Base-by-base conservation (phyloP, 2,888 invertebrate genomes). In the Drosophila putrida region DNA sequence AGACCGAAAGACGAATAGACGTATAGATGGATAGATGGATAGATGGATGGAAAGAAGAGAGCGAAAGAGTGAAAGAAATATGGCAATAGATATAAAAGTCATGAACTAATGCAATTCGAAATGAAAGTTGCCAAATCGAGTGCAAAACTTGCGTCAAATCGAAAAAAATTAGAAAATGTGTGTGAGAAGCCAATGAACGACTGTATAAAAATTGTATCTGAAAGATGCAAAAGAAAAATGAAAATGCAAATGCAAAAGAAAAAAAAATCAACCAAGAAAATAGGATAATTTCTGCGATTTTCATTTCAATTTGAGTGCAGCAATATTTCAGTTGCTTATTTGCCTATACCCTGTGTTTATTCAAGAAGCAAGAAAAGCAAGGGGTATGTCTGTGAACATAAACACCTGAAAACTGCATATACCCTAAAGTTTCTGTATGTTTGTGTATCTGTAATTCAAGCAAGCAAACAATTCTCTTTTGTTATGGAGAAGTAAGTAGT, bases 111-210 rank as follows among this genome's bases (percentile, higher is more conserved):
- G 78, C 75, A 74, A 68, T 70, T 67, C 59, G 54, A 71, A 82
- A 75, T 72, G 79, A 84, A 77, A 82, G 81, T 75, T 76, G 84
- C 76, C 76, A 78, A 75, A 72, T 79, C 68, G 75, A 80, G 82
- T 82, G 75, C 78, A 82, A 60, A 71, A 82, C 71, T 79, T 86
- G 86, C 83, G 83, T 86, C 83, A 86, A 81, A 67, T 67, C 75
- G 78, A 54, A 67, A 54, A 67, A 71, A 82, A 73, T 64, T 70
- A 71, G 74, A 43, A 67, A 77, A 67, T 70, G 65, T 77, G 72
- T 72, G 72, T 72, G 64, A 73, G 76, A 73, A 76, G 53, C 60
- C 39, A 63, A 69, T 58, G 57, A 65, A 73, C 58, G 60, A 39
- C n/a, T 41, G 50, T 35, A 50, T 9, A 20, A 46, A 63, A 44